phyloP scores from a whole-genome alignment of 1,140 invertebrate genomes.

The Polypedilum vanderplanki region DNA sequence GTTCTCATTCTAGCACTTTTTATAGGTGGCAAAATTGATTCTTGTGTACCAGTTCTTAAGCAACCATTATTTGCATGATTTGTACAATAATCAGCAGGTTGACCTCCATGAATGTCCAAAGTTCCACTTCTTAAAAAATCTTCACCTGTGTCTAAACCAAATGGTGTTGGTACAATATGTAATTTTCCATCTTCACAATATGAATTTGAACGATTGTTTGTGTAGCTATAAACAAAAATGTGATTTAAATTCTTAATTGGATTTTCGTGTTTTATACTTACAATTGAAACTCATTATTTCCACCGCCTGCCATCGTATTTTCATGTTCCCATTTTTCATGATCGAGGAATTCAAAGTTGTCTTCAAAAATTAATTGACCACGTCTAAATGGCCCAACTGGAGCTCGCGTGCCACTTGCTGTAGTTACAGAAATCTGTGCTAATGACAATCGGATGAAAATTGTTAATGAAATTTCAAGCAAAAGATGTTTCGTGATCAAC shows the following conservation, averaged over 20 bases:
- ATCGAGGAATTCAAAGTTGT: constrained; percentile 57
- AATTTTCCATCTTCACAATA: constrained; percentile 51
- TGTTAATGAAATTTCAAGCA: not conserved
- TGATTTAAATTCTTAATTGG: no score
- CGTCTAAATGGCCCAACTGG: constrained; percentile 40
- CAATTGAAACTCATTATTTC: constrained; percentile 65
- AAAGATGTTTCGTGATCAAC: not conserved
- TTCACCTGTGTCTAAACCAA: constrained; percentile 51
- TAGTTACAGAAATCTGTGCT: not conserved
- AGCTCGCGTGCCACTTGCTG: not conserved
- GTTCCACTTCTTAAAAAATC: constrained; percentile 44
- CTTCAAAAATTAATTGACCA: constrained; percentile 55
- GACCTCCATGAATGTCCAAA: not conserved
- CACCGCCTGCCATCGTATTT: constrained; percentile 57
- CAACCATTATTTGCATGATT: constrained; percentile 48
- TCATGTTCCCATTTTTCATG: constrained; percentile 59
- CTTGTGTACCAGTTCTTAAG: constrained; percentile 43
- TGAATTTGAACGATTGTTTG: constrained; percentile 57
- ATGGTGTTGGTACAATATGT: constrained; percentile 53
- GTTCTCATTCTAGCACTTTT: constrained; percentile 61
- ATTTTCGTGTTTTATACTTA: no score
- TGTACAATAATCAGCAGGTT: constrained; percentile 45
- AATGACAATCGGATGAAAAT: not conserved
- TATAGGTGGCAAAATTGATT: constrained; percentile 52
- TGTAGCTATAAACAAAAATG: constrained; percentile 43